Percentiles rank a stretch among this genome's conserved stretches.
These are phyloP conservation scores for Hoplodrina ambigua DNA, from an alignment of 2,888 invertebrate genomes.

Conservation along the genomic window DNA sequence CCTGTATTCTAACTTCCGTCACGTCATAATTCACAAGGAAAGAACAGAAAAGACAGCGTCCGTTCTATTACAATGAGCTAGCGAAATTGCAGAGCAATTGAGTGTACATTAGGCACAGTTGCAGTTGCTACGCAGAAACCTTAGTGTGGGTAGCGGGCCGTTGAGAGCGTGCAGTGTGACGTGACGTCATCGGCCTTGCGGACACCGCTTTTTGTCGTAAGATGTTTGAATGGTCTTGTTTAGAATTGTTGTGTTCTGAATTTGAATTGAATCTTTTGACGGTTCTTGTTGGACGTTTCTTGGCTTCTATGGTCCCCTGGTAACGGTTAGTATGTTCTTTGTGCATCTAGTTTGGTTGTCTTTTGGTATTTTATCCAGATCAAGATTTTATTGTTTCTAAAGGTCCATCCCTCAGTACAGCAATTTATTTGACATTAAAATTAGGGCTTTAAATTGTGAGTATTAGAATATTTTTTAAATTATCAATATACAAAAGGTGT, in stretches of 20 bases:
- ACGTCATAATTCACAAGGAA: conserved; percentile 39
- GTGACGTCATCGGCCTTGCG: conserved; percentile 59
- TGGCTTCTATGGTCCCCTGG: not conserved
- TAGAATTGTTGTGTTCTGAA: conserved; percentile 11
- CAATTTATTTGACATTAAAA: no score
- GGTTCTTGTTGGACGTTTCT: not conserved
- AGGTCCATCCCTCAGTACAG: no score
- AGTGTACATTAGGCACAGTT: conserved; percentile 51
- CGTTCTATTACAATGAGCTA: conserved; percentile 55
- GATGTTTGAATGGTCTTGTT: conserved; percentile 35
- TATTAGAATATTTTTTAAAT: no score
- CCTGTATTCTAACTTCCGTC: not conserved
- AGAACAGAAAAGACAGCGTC: conserved; percentile 22
- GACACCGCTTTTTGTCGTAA: conserved; percentile 38
- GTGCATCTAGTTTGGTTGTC: no score
- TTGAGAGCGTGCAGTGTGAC: conserved; percentile 53
- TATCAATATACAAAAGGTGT: no score
- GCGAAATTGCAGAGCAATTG: conserved; percentile 55
- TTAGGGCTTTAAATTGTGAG: no score
- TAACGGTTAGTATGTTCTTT: no score
- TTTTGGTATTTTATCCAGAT: no score
- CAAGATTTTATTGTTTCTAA: no score
- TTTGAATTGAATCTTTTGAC: not conserved
- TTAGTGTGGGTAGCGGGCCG: conserved; percentile 54
- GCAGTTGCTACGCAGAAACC: conserved; percentile 50